These are phyloP conservation scores for Argyrosomus japonicus DNA, from an alignment of 2,113 vertebrate species.

Conservation along the genomic window DNA sequence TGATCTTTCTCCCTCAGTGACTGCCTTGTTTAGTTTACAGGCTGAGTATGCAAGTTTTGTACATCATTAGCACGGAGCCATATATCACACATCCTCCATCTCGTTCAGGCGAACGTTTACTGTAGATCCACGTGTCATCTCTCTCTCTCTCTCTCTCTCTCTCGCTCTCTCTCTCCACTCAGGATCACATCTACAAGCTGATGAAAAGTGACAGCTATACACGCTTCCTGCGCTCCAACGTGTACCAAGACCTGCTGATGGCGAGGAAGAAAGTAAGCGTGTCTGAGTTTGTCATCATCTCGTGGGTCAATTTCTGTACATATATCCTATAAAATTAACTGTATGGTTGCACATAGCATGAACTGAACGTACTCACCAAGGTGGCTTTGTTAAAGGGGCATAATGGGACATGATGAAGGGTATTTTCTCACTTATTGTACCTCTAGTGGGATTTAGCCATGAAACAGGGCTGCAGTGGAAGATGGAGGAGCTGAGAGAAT, in stretches of 20 bases:
- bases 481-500: no score
- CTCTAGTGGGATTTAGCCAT: not conserved
- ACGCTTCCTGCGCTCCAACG: conserved; percentile 96
- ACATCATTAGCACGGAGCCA: not conserved
- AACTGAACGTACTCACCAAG: no score
- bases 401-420: no score
- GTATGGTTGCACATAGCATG: no score
- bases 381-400: no score
- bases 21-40: conserved; percentile 10
- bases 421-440: not conserved
- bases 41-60: conserved; percentile 1
- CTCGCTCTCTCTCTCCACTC: conserved; percentile 9
- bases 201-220: conserved; percentile 99
- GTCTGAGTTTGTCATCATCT: not conserved
- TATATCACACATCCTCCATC: not conserved
- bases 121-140: not conserved
- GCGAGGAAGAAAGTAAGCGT: conserved; percentile 93
- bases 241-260: conserved; percentile 97
- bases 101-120: not conserved
- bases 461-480: not conserved
- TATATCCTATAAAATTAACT: not conserved
- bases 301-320: not conserved
- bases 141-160: not conserved
- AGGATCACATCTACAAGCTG: conserved; percentile 99
- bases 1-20: conserved; percentile 17